phyloP scores from a whole-genome alignment of 2,797 vertebrate species.

The Meda fulgida region DNA sequence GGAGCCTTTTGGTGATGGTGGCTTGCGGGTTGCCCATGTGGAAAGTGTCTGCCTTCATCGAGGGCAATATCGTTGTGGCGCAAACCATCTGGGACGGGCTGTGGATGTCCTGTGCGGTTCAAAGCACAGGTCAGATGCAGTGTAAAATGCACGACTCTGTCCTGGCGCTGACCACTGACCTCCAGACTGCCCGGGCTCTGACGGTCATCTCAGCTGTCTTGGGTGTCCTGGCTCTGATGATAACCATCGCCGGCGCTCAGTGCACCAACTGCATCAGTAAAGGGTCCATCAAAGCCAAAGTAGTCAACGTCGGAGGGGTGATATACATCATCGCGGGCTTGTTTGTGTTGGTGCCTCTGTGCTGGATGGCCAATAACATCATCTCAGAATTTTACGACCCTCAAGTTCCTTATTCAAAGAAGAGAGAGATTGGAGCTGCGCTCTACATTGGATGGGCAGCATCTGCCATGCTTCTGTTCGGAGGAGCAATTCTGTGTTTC shows the following conservation, averaged over 20 bases:
- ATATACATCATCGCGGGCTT: slow-evolving; percentile 85
- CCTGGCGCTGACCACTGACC: slow-evolving; percentile 81
- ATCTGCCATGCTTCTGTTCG: slow-evolving; percentile 85
- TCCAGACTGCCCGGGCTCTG: slow-evolving; percentile 86
- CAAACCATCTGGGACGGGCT: slow-evolving; percentile 91
- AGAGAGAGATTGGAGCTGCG: slow-evolving; percentile 91
- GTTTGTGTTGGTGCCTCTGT: slow-evolving; percentile 87
- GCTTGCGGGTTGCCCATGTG: slow-evolving; percentile 90
- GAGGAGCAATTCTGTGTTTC: slow-evolving; percentile 86
- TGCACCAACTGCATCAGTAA: slow-evolving; percentile 90
- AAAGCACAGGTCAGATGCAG: slow-evolving; percentile 93
- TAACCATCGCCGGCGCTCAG: slow-evolving; percentile 88
- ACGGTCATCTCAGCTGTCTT: slow-evolving; percentile 82
- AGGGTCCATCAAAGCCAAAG: slow-evolving; percentile 77
- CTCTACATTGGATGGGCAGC: slow-evolving; percentile 94
- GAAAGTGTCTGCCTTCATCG: slow-evolving; percentile 90
- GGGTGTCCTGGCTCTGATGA: slow-evolving; percentile 81
- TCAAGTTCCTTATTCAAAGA: slow-evolving; percentile 76
- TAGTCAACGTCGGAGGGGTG: slow-evolving; percentile 83
- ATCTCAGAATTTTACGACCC: slow-evolving; percentile 90
- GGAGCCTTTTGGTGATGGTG: slow-evolving; percentile 88
- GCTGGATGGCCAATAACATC: slow-evolving; percentile 93
- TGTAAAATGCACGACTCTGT: slow-evolving; percentile 91
- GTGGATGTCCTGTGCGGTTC: slow-evolving; percentile 94
- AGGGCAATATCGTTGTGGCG: slow-evolving; percentile 90